Evolutionary conservation across 2,113 vertebrate species (phyloP), one percentile per base, ranked within the genome.

Genomic region (Empidonax alnorum): DNA sequence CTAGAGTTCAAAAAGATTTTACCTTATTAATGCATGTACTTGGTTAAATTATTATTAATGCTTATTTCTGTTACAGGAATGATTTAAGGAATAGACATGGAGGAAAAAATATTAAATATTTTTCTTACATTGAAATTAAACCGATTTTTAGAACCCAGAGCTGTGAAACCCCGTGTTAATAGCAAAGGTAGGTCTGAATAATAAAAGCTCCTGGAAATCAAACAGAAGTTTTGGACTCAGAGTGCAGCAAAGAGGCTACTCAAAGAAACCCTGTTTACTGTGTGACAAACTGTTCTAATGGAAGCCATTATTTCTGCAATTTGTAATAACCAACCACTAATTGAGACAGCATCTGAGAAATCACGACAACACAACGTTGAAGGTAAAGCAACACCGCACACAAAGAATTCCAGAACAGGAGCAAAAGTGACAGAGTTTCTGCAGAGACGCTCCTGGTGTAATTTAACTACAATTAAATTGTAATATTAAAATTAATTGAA

Each of bases 1-100:
- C 87, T 69, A 44, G 90, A 55, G 58, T 97, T 98, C 97, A 98
- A 97, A 97, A 82, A 95, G 41, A 95, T 93, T 91, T 89, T 92
- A 96, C 91, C 66, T 90, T 95, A 93, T 65, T 94, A 97, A 96
- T 89, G 78, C 46, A 91, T 80, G 87, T 91, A 95, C 73, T 89
- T 93, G 77, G 44, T 72, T 94, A 90, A 96, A 95, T 96, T 93
- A 94, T 55, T 91, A 97, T 71, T 93, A 97, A 94, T 3, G 4
- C 25, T 85, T 56, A 47, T 92, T 94, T 87, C 87, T 55, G 39
- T 59, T 89, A 85, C 83, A 94, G 80, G 94, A 97, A 94, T 91
- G 24, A 97, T 94, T 96, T 95, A 97, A 97, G 56, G 11, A 89
- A 94, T 9, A 93, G 82, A 88, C 47, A 77, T 5, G 42, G 30